Evolutionary conservation across 23 tunicate species (phyloP).

Genomic region (Pegea sp.): DNA sequence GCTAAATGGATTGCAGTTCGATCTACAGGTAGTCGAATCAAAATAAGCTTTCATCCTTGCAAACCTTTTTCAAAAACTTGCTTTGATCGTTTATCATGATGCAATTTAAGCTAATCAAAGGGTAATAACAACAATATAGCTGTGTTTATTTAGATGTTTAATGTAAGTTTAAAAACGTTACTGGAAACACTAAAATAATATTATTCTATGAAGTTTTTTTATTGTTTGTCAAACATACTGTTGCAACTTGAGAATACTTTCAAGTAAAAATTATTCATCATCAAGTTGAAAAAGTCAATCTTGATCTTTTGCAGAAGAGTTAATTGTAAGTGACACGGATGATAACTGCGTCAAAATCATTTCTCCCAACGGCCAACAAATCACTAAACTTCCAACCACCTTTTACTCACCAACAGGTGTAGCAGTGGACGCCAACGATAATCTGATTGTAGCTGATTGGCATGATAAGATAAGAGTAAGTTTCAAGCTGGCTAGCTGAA

Average conservation of each 20-base stretch:
- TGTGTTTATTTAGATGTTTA: too few relatives aligned
- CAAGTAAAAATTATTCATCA: too few relatives aligned
- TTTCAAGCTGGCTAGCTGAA: background rate
- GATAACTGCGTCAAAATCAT: slow-evolving; percentile 65
- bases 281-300: too few relatives aligned
- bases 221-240: background rate
- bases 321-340: slow-evolving; percentile 71
- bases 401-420: slow-evolving; percentile 60
- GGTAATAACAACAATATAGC: too few relatives aligned
- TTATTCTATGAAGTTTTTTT: background rate
- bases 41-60: too few relatives aligned
- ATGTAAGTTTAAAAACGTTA: too few relatives aligned
- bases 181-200: background rate
- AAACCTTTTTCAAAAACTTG: too few relatives aligned
- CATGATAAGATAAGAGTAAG: slow-evolving; percentile 43
- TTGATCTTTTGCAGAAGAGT: slow-evolving; percentile 29
- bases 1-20: slow-evolving; percentile 64
- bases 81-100: too few relatives aligned
- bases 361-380: slow-evolving; percentile 59
- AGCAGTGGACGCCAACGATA: slow-evolving; percentile 75
- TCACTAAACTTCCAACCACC: slow-evolving; percentile 20
- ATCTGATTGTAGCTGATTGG: slow-evolving; percentile 65
- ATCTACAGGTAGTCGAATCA: slow-evolving; percentile 87
- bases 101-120: too few relatives aligned
- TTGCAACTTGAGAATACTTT: background rate